These are phyloP conservation scores for Metridium senile DNA, from an alignment of 92 coral and sea anemone species.

Conservation along the genomic window DNA sequence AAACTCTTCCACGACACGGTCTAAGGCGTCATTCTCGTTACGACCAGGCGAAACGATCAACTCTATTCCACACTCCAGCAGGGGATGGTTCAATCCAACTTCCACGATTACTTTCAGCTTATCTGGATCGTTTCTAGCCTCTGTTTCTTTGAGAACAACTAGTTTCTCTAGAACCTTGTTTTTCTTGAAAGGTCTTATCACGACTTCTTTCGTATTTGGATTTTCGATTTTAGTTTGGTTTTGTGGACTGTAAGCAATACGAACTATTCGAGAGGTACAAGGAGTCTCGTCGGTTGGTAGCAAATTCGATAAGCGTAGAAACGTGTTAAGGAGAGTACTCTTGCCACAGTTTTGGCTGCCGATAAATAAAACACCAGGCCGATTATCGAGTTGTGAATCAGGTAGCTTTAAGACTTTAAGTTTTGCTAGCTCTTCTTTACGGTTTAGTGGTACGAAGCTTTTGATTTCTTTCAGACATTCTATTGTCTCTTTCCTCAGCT, in stretches of 20 bases:
- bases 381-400: constrained; percentile 37
- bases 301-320: constrained; percentile 27
- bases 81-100: constrained; percentile 47
- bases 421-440: not conserved
- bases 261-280: constrained; percentile 62
- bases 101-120: constrained; percentile 50
- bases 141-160: constrained; percentile 43
- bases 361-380: constrained; percentile 51
- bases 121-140: constrained; percentile 27
- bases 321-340: constrained; percentile 55
- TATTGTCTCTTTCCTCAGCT: constrained; percentile 34
- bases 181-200: constrained; percentile 5
- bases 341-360: constrained; percentile 69
- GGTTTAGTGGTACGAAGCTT: constrained; percentile 1
- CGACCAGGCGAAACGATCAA: constrained; percentile 66
- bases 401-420: constrained; percentile 23
- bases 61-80: constrained; percentile 63
- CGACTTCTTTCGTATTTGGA: constrained; percentile 3
- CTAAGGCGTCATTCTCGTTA: constrained; percentile 58
- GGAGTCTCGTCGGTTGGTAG: constrained; percentile 59
- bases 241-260: constrained; percentile 45
- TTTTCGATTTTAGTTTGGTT: constrained; percentile 37
- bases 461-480: constrained; percentile 45
- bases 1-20: constrained; percentile 48
- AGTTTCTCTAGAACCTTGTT: constrained; percentile 20